A percentile compares a stretch with the other conserved stretches of the same genome.
These are phyloP conservation scores for Ataeniobius toweri DNA, from an alignment of 2,797 vertebrate genomes.

Conservation along the genomic window DNA sequence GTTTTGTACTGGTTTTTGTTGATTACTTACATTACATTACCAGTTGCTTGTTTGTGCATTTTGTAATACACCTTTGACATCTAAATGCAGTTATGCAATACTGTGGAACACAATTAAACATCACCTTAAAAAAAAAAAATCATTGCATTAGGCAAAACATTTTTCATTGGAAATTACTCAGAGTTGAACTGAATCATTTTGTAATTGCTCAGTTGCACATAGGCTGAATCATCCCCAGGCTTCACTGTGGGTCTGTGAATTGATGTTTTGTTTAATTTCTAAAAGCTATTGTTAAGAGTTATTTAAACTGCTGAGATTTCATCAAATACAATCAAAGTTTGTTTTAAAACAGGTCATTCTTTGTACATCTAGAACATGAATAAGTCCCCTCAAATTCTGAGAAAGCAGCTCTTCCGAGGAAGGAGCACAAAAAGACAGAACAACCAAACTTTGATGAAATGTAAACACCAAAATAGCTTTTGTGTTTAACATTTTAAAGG, in stretches of 20 bases:
- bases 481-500: neutral
- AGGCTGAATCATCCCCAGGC: neutral
- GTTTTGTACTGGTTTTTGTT: neutral
- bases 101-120: slow-evolving; percentile 8
- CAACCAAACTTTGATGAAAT: neutral
- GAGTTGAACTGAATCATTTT: slow-evolving; percentile 10
- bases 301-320: neutral
- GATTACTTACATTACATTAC: neutral
- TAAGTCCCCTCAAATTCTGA: neutral
- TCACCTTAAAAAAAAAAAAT: neutral
- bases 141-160: neutral
- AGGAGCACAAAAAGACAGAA: neutral
- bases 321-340: neutral
- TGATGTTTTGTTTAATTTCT: neutral
- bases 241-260: neutral
- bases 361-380: neutral
- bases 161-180: slow-evolving; percentile 4
- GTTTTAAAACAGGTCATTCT: neutral
- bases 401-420: neutral
- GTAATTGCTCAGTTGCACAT: neutral
- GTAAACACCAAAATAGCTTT: neutral
- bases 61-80: neutral
- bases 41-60: neutral
- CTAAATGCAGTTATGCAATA: slow-evolving; percentile 8
- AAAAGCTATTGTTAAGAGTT: neutral